phyloP scores from a whole-genome alignment of 2,888 invertebrate species.

The Graphium colonna region DNA sequence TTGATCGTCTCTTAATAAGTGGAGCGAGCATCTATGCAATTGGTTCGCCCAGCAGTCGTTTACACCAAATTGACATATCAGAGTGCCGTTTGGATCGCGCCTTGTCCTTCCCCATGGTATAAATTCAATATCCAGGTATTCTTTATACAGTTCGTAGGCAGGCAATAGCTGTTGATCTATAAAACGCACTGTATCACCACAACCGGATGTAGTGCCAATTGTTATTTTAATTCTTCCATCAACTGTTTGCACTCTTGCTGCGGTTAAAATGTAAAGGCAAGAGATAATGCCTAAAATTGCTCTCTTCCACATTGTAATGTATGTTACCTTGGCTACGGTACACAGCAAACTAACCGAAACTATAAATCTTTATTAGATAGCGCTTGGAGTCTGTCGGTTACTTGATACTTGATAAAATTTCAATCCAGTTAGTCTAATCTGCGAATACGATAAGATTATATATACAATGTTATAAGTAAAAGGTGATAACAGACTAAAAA shows the following conservation, averaged over 20 bases:
- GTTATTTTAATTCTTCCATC: conserved; percentile 59
- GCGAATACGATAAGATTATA: conserved; percentile 4
- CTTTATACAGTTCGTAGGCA: conserved; percentile 47
- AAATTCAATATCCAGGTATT: conserved; percentile 59
- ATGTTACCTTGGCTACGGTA: neutral
- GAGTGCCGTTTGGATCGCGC: conserved; percentile 37
- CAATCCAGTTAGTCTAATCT: conserved; percentile 2
- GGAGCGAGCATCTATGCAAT: conserved; percentile 58
- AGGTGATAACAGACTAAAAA: conserved; percentile 30
- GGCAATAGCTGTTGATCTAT: conserved; percentile 44
- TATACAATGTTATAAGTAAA: conserved; percentile 3
- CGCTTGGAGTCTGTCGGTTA: neutral
- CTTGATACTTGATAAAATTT: neutral
- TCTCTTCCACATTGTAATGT: neutral
- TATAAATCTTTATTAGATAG: neutral
- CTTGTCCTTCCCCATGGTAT: conserved; percentile 66
- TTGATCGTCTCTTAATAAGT: conserved; percentile 46
- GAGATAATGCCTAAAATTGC: neutral
- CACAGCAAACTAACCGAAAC: neutral
- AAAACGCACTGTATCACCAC: conserved; percentile 53
- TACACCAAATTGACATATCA: conserved; percentile 51
- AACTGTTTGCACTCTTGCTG: conserved; percentile 37
- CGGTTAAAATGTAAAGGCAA: neutral
- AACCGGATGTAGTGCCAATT: conserved; percentile 56
- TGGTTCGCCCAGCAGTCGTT: conserved; percentile 68